Evolutionary conservation across 2,797 vertebrate species (phyloP).

Genomic region (Protosalanx chinensis): DNA sequence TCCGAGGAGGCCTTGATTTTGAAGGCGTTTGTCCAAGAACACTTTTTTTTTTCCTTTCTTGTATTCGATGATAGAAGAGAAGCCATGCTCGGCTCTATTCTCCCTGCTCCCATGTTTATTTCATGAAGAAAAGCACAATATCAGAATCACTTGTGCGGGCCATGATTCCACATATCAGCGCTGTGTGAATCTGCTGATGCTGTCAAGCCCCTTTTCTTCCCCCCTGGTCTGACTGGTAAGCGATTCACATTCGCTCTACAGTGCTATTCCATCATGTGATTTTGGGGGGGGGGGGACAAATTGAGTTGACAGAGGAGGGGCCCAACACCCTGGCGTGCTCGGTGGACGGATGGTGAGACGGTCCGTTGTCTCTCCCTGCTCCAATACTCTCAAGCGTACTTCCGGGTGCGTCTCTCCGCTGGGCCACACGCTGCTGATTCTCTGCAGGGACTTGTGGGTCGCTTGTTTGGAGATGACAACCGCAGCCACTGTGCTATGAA

Average conservation of each 20-base stretch:
- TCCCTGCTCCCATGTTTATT: slow-evolving; percentile 47
- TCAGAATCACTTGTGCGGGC: slow-evolving; percentile 52
- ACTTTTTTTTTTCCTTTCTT: slow-evolving; percentile 20
- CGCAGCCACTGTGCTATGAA: too few relatives aligned
- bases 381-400: slow-evolving; percentile 10
- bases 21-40: slow-evolving; percentile 33
- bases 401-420: too few relatives aligned
- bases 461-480: neutral
- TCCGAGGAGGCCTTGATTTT: too few relatives aligned
- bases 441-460: too few relatives aligned
- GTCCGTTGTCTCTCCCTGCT: slow-evolving; percentile 3
- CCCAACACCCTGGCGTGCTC: slow-evolving; percentile 4
- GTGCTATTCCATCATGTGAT: slow-evolving; percentile 37
- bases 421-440: too few relatives aligned
- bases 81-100: too few relatives aligned
- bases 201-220: slow-evolving; percentile 37
- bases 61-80: slow-evolving; percentile 30
- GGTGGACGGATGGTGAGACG: slow-evolving; percentile 35
- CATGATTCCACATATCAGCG: slow-evolving; percentile 55
- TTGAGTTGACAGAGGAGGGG: slow-evolving; percentile 38
- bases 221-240: slow-evolving; percentile 43
- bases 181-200: slow-evolving; percentile 55
- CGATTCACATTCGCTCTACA: slow-evolving; percentile 51
- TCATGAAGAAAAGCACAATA: slow-evolving; percentile 57
- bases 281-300: slow-evolving; percentile 32